Base-by-base conservation (phyloP, 2,888 invertebrate species). In the Autographa pulchrina region DNA sequence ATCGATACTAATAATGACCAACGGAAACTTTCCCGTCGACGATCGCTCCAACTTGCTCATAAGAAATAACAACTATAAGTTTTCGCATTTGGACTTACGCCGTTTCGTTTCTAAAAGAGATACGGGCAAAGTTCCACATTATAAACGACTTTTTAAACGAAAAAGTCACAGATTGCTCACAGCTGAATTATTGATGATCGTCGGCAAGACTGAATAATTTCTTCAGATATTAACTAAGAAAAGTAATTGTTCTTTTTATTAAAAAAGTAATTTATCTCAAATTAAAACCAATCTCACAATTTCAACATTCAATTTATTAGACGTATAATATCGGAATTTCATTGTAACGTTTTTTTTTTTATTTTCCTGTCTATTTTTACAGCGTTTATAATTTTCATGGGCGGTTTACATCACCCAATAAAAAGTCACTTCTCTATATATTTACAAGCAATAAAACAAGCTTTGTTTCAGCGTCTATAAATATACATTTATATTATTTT, bases 271-370 rank as follows among this genome's bases (percentile, higher is more conserved):
- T 9, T n/a, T 11, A 25, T 54, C 43, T 56, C 0, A 48, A 62
- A 74, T 71, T 58, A 71, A 72, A 80, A 82, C 72, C 56, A 77
- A 18, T 48, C 43, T 58, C 70, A 68, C 68, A 71, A 77, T 85
- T 81, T 84, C 80, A 88, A 89, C 89, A 89, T 89, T 87, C 74
- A 88, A 78, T 89, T 89, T 88, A 89, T 84, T 89, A 88, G 75
- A 88, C 81, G 83, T 84, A 86, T 83, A 78, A 86, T 85, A 85
- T 80, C 61, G 61, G 69, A 78, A 80, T 75, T 80, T 80, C 56
- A 74, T 79, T 68, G 70, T 84, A 88, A 85, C 80, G 77, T 80
- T 76, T 70, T 75, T 79, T 81, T 65, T 69, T 74, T 61, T 76
- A 62, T 75, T 68, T 72, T 69, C 18, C 60, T 66, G 70, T 78